These are phyloP conservation scores for Heliconius nattereri DNA, from an alignment of 1,140 invertebrate species.

Conservation along the genomic window DNA sequence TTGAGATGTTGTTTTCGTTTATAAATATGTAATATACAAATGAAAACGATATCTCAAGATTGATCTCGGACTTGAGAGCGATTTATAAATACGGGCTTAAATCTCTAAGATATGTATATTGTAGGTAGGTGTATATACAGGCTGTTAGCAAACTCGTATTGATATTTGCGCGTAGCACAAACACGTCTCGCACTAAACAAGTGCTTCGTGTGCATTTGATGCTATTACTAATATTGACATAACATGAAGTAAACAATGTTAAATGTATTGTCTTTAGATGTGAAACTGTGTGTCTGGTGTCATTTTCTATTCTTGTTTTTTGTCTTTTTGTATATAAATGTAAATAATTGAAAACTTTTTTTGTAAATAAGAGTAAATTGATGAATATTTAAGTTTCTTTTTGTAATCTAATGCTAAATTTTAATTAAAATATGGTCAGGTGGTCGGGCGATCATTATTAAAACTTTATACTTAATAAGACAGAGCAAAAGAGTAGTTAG, in stretches of 20 bases:
- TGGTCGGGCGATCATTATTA: no score
- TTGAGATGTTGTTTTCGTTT: no score
- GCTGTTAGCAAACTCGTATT: slow-evolving; percentile 2
- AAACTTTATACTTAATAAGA: no score
- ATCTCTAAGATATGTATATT: not conserved
- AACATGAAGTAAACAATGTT: slow-evolving; percentile 4
- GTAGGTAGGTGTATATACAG: not conserved
- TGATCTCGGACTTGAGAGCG: no score
- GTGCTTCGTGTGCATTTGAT: slow-evolving; percentile 8
- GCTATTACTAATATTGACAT: slow-evolving; percentile 11
- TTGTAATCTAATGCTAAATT: no score
- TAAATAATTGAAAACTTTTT: no score
- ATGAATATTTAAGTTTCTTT: no score
- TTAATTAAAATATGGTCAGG: no score
- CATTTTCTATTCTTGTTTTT: not conserved
- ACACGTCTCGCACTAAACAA: slow-evolving; percentile 12
- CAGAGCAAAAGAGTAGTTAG: no score
- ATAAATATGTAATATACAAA: no score
- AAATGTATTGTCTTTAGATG: not conserved
- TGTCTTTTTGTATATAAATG: not conserved
- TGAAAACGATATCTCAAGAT: no score
- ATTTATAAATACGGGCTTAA: no score
- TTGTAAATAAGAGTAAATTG: not conserved
- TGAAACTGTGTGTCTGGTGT: not conserved
- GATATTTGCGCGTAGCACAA: slow-evolving; percentile 7